These are phyloP conservation scores for Diadumene lineata DNA, from an alignment of 92 coral and sea anemone genomes.

Conservation along the genomic window DNA sequence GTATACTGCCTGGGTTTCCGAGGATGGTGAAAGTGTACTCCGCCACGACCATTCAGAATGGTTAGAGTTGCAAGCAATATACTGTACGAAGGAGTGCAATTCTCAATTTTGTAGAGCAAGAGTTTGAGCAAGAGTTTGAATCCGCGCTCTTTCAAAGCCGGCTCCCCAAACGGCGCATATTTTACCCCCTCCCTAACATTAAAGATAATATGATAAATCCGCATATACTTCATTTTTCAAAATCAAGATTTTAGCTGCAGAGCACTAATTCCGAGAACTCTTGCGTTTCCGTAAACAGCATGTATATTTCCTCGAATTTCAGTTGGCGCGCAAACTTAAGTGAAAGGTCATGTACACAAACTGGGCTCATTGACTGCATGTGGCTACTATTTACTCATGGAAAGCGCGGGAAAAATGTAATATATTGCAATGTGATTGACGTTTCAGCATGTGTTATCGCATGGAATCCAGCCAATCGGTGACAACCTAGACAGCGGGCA, in stretches of 20 bases:
- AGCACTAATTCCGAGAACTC: background rate
- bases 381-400: slow-evolving; percentile 24
- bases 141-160: no score
- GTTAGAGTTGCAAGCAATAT: no score
- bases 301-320: background rate
- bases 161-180: no score
- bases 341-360: slow-evolving; percentile 2
- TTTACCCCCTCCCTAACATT: no score
- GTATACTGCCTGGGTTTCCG: no score
- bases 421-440: slow-evolving; percentile 31
- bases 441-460: slow-evolving; percentile 4
- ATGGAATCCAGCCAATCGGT: slow-evolving; percentile 33
- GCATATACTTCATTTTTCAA: no score
- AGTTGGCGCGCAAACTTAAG: slow-evolving; percentile 18
- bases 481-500: background rate
- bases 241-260: background rate
- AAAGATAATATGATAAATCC: no score
- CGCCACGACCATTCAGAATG: no score
- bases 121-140: no score
- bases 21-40: no score
- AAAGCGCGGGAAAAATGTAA: slow-evolving; percentile 46
- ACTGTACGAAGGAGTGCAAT: no score
- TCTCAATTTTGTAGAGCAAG: no score
- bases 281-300: background rate
- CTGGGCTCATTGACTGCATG: slow-evolving; percentile 42